These are phyloP conservation scores for Diplosoma virens DNA, from an alignment of 23 tunicate species.

Conservation along the genomic window DNA sequence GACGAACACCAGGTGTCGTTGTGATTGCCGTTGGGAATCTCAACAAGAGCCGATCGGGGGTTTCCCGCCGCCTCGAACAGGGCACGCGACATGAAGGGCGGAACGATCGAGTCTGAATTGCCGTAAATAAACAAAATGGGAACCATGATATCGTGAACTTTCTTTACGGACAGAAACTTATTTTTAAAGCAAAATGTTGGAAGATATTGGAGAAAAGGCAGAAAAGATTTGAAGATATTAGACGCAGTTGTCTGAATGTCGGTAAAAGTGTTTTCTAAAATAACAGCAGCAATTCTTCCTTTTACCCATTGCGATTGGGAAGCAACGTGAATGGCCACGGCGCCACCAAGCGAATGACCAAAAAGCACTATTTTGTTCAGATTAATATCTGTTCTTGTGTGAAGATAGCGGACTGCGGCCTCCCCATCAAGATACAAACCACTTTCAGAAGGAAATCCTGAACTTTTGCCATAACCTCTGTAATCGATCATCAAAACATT, in stretches of 20 bases:
- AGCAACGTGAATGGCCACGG: conserved; percentile 87
- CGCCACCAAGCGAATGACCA: conserved; percentile 95
- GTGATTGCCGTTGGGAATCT: conserved; percentile 63
- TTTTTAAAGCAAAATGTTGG: conserved; percentile 60
- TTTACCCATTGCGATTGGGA: conserved; percentile 45
- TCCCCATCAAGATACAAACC: conserved; percentile 82
- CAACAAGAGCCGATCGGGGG: conserved; percentile 61
- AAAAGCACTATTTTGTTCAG: conserved; percentile 62
- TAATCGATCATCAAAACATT: conserved; percentile 76
- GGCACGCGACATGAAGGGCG: conserved; percentile 41
- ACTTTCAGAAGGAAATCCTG: conserved; percentile 71
- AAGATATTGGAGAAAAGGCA: conserved; percentile 39
- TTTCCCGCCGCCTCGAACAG: conserved; percentile 55
- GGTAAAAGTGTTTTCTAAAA: conserved; percentile 82
- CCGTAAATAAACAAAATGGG: conserved; percentile 74
- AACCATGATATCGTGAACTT: conserved; percentile 41
- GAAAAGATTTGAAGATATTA: conserved; percentile 34
- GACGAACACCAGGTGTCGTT: conserved; percentile 90
- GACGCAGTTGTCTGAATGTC: conserved; percentile 54
- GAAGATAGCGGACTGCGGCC: conserved; percentile 66
- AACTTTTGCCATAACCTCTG: conserved; percentile 87
- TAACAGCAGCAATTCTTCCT: conserved; percentile 71
- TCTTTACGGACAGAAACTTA: conserved; percentile 56
- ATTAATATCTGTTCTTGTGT: conserved; percentile 54
- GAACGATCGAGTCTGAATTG: conserved; percentile 61